Evolutionary conservation across 2,888 invertebrate species (phyloP), one percentile per base, ranked within the genome.

Genomic region (Dicyrtomina minuta): DNA sequence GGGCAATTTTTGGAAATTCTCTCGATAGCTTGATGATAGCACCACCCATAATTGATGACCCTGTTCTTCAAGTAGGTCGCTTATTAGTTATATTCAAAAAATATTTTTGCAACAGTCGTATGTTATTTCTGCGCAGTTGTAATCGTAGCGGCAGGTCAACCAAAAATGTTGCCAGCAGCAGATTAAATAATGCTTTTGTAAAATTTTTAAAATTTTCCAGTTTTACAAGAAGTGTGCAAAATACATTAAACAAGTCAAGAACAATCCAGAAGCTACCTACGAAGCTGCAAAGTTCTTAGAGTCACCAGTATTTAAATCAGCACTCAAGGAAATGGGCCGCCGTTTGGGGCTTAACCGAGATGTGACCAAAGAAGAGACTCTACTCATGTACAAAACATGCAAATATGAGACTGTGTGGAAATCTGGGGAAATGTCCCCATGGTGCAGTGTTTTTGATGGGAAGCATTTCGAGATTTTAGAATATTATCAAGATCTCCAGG

Each of bases 371-470:
- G 87, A 85, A 66, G 86, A 85, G 74, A 84, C 87, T 62, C 82
- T 84, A 70, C 81, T 88, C 49, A 89, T 93, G 82, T 90, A 90
- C 80, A 85, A 86, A 76, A 86, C 87, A 44, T 93, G 93, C 82
- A 88, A 87, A 0, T 93, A 88, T 82, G 93, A 93, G 83, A 91
- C 90, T 4, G 89, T 93, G n/a, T 91, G 91, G 90, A 84, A 86
- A 43, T 78, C n/a, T n/a, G 86, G 86, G 75, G 82, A 83, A 71
- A 79, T 80, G 39, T 92, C 92, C 6, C 89, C 92, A 0, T 93
- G 93, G 93, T 93, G 93, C 83, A 84, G 85, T 74, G 84, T 87
- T 41, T 89, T 93, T 80, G 86, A 88, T 74, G 79, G 83, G 69
- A 81, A 87, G 4, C 86, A 87, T 75, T 83, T 89, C 2, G 82